Base-by-base conservation (phyloP, 2,888 invertebrate genomes). In the Sipunculus nudus region DNA sequence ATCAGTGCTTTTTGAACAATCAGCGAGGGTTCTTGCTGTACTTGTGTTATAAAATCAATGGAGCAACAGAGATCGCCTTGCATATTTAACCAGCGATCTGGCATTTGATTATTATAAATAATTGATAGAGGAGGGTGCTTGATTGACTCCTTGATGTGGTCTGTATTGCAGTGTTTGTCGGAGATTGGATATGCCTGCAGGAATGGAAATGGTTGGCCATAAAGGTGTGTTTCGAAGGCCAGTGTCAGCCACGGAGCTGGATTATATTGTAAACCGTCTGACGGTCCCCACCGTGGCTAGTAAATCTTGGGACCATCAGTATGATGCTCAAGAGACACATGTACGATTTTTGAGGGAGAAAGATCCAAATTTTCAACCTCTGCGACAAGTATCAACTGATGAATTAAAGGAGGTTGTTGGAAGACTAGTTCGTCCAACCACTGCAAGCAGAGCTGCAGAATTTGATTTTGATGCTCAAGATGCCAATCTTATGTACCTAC, bases 241-340 rank as follows among this genome's bases (percentile, higher is more conserved):
- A 10, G 59, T 59, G n/a, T 48, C 53, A 13, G 21, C 60, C 1
- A 48, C 61, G 2, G 75, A 76, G 32, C 50, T 77, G 25, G 61
- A 68, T 31, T 50, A 48, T 19, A 76, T 78, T 26, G 71, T 75
- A 2, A 59, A 65, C 23, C 66, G 78, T 23, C 59, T 78, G n/a
- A 71, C 74, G 16, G 59, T 57, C 26, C 76, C 78, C 5, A 77
- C 78, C 1, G 67, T 70, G 10, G 72, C 77, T 10, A 77, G 75
- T 53, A 19, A 10, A 3, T 39, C 63, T 3, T 59, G 59, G 59
- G 26, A 46, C 8, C 49, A 59, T 40, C 47, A 59, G 38, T 63
- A 63, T 29, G 52, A 63, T 46, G 50, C 63, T 16, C 63, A 63
- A 41, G 59, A 21, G 2, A 40, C 25, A 5, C 56, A 63, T 40